Evolutionary conservation across 2,888 invertebrate species (phyloP).

Genomic region (Gandaritis pyraliata): DNA sequence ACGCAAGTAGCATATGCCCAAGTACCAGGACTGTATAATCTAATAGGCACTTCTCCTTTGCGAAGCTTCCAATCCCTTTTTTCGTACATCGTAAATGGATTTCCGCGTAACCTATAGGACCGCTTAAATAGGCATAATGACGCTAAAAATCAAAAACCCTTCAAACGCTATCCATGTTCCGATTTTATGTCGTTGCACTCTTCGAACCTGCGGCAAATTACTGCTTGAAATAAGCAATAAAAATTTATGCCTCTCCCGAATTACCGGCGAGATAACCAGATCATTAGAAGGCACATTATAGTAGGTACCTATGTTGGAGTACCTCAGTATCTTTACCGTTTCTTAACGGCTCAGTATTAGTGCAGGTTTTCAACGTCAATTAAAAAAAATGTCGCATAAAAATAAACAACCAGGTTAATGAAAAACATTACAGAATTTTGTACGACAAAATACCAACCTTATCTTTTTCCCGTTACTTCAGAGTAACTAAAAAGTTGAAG

Average conservation of each 20-base stretch:
- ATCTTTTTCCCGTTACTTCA: constrained; percentile 34
- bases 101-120: constrained; percentile 58
- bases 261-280: constrained; percentile 4
- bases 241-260: constrained; percentile 7
- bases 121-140: constrained; percentile 53
- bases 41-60: constrained; percentile 59
- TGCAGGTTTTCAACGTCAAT: not conserved
- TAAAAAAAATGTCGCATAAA: constrained; percentile 3
- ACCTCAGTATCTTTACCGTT: no score
- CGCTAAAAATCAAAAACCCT: constrained; percentile 60
- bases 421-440: constrained; percentile 27
- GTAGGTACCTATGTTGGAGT: not conserved
- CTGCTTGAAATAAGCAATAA: constrained; percentile 38
- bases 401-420: constrained; percentile 17
- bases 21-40: constrained; percentile 54
- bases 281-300: constrained; percentile 6
- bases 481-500: constrained; percentile 46
- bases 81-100: constrained; percentile 68
- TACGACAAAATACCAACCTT: constrained; percentile 28
- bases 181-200: constrained; percentile 63
- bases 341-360: not conserved
- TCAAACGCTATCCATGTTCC: constrained; percentile 52
- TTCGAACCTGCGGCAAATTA: constrained; percentile 58
- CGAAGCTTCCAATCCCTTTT: constrained; percentile 59
- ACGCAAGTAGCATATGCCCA: constrained; percentile 58